Conservation (phyloP, 2,888 invertebrate species). For the Torymus auratus region DNA sequence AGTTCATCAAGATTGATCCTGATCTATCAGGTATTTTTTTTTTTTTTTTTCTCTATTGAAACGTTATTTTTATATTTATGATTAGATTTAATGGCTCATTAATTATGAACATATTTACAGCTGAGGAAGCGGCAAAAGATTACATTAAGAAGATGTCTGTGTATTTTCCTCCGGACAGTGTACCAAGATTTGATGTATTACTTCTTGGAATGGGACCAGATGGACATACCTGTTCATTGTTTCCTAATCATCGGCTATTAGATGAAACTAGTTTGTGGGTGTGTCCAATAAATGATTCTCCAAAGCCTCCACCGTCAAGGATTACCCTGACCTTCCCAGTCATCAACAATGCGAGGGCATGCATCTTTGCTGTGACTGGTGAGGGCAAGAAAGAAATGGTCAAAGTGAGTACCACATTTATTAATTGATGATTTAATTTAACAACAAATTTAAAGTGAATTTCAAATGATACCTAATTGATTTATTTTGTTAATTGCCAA, state of each 20-base stretch:
- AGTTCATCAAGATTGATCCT: conserved; percentile 89
- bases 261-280: conserved; percentile 84
- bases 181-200: conserved; percentile 90
- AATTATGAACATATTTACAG: conserved; percentile 76
- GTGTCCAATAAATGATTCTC: conserved; percentile 92
- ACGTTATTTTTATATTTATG: no score
- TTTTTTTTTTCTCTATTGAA: neutral
- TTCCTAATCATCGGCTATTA: conserved; percentile 88
- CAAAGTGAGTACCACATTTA: conserved; percentile 80
- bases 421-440: neutral
- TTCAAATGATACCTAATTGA: neutral
- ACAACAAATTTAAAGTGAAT: neutral
- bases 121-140: conserved; percentile 86
- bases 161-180: conserved; percentile 80
- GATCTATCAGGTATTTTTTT: conserved; percentile 81
- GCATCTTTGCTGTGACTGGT: conserved; percentile 91
- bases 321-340: conserved; percentile 95
- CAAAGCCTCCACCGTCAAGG: conserved; percentile 94
- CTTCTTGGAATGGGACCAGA: conserved; percentile 98
- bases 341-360: conserved; percentile 89
- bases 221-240: conserved; percentile 98
- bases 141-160: conserved; percentile 83
- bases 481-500: no score
- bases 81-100: neutral
- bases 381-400: conserved; percentile 92